phyloP scores from a whole-genome alignment of 2,888 invertebrate species.

The Gasteruption jaculator region DNA sequence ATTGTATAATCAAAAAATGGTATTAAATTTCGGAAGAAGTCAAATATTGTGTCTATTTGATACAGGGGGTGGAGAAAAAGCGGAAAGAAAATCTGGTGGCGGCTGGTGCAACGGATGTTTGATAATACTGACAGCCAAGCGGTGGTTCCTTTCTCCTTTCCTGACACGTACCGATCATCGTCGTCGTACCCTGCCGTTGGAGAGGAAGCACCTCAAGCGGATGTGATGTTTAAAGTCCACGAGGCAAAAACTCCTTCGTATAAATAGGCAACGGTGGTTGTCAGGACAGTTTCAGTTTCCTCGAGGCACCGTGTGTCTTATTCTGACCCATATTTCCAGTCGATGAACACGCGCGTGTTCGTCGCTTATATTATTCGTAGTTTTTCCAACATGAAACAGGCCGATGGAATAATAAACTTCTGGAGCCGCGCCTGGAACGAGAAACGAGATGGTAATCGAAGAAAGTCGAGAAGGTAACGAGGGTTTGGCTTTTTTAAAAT shows the following conservation, averaged over 20 bases:
- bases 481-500: too few relatives aligned
- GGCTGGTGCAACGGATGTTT: constrained; percentile 41
- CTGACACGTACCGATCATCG: constrained; percentile 5
- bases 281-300: constrained; percentile 8
- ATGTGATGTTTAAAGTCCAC: constrained; percentile 43
- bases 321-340: too few relatives aligned
- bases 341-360: constrained; percentile 1
- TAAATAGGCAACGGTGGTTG: constrained; percentile 35
- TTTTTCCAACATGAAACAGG: too few relatives aligned
- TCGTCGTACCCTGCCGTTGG: constrained; percentile 22
- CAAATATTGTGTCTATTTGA: too few relatives aligned
- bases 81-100: constrained; percentile 25
- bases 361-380: too few relatives aligned
- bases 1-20: too few relatives aligned
- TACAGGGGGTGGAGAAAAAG: constrained; percentile 20
- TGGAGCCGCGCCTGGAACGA: too few relatives aligned
- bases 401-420: too few relatives aligned
- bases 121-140: constrained; percentile 30
- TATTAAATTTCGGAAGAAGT: too few relatives aligned
- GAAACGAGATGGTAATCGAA: too few relatives aligned
- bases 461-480: too few relatives aligned
- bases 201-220: constrained; percentile 35
- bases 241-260: constrained; percentile 30
- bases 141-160: constrained; percentile 30
- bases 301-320: constrained; percentile 11